These are phyloP conservation scores for Sturnira hondurensis DNA, from an alignment of 2,113 vertebrate species.

Conservation along the genomic window DNA sequence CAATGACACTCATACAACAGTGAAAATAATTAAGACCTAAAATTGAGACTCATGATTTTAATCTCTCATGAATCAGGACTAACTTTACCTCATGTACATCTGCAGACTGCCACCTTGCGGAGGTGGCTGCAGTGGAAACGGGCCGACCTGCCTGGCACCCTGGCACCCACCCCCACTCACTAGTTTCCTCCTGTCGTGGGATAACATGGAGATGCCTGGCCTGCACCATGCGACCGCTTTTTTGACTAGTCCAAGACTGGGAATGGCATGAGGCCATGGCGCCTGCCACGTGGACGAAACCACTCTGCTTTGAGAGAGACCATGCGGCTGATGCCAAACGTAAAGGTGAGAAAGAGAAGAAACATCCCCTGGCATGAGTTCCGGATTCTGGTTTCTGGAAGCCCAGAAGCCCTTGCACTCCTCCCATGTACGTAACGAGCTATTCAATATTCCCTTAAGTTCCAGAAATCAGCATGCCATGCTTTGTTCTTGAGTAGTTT, in stretches of 20 bases:
- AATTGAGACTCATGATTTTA: not conserved
- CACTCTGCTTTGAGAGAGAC: not conserved
- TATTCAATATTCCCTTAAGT: not conserved
- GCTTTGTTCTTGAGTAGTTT: not conserved
- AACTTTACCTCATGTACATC: not conserved
- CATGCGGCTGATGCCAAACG: not conserved
- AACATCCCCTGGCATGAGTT: not conserved
- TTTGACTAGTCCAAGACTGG: not conserved
- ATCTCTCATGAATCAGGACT: not conserved
- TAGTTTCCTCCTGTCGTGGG: not conserved
- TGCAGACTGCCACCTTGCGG: not conserved
- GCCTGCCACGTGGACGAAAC: not conserved
- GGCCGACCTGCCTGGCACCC: not conserved
- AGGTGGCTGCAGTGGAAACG: not conserved
- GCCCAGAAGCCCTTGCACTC: not conserved
- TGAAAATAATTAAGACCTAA: constrained; percentile 6
- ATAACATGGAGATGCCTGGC: not conserved
- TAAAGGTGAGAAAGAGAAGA: not conserved
- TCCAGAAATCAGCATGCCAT: not conserved
- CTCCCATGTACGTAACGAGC: not conserved
- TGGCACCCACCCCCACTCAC: not conserved
- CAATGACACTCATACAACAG: not conserved
- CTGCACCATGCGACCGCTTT: not conserved
- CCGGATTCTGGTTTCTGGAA: not conserved
- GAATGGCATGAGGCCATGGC: not conserved